Percentiles rank a stretch among this genome's conserved stretches.
phyloP scores from a whole-genome alignment of 2,113 vertebrate species.

The Bos taurus region DNA sequence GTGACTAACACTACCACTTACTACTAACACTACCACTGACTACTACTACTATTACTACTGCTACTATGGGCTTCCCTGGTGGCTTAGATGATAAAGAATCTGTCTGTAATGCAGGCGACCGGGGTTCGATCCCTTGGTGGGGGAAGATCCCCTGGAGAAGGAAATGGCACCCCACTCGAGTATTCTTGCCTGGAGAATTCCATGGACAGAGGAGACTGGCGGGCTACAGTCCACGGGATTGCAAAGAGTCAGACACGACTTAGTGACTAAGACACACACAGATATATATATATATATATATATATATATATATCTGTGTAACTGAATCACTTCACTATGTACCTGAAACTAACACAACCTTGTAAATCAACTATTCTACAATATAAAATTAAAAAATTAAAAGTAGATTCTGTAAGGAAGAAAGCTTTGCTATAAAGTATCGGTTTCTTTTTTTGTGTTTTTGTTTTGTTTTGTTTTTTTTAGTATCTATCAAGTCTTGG shows the following conservation, averaged over 20 bases:
- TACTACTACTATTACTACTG: not conserved
- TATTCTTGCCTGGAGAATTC: not conserved
- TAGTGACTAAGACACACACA: not conserved
- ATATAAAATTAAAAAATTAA: not conserved
- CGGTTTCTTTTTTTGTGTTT: not conserved
- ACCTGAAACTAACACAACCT: not conserved
- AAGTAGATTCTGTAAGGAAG: not conserved
- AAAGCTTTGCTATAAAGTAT: not conserved
- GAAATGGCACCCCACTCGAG: not conserved
- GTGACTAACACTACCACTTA: not conserved
- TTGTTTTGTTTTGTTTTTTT: not conserved
- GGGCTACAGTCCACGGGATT: not conserved
- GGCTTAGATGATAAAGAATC: not conserved
- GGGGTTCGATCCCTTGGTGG: fast-evolving
- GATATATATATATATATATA: not conserved
- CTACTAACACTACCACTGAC: no score
- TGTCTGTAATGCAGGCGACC: not conserved
- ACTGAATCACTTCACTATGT: not conserved
- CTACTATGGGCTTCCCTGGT: not conserved
- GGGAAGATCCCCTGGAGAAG: not conserved
- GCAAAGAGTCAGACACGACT: not conserved
- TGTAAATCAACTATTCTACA: not conserved
- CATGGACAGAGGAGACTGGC: not conserved
- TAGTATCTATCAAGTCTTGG: not conserved
- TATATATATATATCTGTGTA: not conserved